Evolutionary conservation across 2,113 vertebrate species (phyloP).

Genomic region (Indicator maculatus): DNA sequence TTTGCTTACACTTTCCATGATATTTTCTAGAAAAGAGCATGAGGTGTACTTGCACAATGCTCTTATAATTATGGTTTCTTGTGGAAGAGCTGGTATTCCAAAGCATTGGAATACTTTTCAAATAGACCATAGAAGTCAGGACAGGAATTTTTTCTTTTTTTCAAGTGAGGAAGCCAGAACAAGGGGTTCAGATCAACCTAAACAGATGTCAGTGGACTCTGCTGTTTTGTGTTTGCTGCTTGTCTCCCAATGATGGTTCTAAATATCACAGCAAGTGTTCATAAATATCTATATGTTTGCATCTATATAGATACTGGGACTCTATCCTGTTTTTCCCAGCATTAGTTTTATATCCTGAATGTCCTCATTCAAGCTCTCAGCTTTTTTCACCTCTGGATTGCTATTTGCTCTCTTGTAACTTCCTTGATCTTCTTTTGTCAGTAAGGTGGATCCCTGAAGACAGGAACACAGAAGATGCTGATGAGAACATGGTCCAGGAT

Average conservation of each 20-base stretch:
- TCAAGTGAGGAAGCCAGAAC: not conserved
- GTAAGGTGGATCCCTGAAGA: accelerated
- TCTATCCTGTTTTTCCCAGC: not conserved
- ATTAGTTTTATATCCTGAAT: not conserved
- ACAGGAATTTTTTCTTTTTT: not conserved
- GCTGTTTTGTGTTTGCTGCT: not conserved
- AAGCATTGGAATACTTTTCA: accelerated
- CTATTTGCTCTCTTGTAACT: not conserved
- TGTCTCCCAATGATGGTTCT: not conserved
- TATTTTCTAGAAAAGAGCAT: not conserved
- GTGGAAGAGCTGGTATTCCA: not conserved
- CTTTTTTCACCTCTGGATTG: not conserved
- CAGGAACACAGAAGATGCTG: not conserved
- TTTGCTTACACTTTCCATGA: not conserved
- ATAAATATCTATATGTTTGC: not conserved
- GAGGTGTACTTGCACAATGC: not conserved
- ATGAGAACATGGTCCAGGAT: not conserved
- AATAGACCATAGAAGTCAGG: not conserved
- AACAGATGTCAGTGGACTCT: not conserved
- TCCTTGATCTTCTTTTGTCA: not conserved
- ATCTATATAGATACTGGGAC: too few species aligned
- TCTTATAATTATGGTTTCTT: not conserved
- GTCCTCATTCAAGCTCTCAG: not conserved
- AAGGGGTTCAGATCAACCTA: not conserved
- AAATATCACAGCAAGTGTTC: not conserved